Conservation (phyloP, 2,888 invertebrate species). For the Calameuta idolon region DNA sequence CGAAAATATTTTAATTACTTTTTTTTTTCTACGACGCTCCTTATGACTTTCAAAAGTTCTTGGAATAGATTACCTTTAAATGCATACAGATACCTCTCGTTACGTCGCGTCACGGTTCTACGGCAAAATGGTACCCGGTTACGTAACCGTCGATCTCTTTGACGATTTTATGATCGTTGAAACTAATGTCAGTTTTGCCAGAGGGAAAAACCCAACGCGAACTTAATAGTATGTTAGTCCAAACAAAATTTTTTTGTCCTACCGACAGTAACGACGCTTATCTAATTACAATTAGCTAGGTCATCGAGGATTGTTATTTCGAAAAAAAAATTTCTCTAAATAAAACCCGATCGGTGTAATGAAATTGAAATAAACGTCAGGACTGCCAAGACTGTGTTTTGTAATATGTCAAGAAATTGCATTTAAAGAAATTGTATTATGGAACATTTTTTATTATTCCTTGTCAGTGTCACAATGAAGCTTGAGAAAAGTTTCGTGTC, state of each 20-base stretch:
- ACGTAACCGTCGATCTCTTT: neutral
- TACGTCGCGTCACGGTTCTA: neutral
- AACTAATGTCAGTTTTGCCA: neutral
- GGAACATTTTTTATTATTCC: too few relatives aligned
- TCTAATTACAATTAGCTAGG: too few relatives aligned
- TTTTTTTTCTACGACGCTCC: neutral
- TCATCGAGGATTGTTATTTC: too few relatives aligned
- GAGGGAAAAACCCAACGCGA: neutral
- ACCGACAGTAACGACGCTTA: too few relatives aligned
- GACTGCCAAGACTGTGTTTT: too few relatives aligned
- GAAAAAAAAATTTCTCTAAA: too few relatives aligned
- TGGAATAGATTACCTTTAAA: neutral
- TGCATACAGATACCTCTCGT: neutral
- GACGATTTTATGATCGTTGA: neutral
- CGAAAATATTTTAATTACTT: neutral
- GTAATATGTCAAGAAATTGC: too few relatives aligned
- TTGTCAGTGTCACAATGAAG: too few relatives aligned
- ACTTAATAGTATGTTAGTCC: neutral
- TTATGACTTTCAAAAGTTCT: neutral
- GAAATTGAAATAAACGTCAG: too few relatives aligned
- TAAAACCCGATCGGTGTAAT: too few relatives aligned
- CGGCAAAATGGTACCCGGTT: neutral
- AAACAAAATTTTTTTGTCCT: neutral
- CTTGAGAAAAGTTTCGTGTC: too few relatives aligned
- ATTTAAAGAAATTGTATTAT: too few relatives aligned